Conservation (phyloP, 1,140 invertebrate species). For the Maniola jurtina region DNA sequence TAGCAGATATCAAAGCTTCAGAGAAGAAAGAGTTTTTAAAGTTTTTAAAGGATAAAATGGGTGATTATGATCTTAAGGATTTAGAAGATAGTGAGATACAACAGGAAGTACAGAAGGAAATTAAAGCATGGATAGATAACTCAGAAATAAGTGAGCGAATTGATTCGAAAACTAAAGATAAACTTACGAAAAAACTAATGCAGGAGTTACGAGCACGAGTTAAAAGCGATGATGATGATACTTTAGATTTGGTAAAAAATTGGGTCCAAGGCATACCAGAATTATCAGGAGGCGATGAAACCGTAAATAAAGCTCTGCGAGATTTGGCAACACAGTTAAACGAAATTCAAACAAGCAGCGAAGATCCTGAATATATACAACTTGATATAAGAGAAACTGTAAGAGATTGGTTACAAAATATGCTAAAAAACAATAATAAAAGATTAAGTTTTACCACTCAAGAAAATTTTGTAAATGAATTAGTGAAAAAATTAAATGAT, state of each 20-base stretch:
- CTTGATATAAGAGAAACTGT: constrained; percentile 32
- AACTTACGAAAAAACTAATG: constrained; percentile 19
- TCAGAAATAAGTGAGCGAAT: not conserved
- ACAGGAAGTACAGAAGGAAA: not conserved
- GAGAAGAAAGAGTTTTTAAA: constrained; percentile 3
- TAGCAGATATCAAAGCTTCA: constrained; percentile 6
- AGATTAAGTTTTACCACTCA: constrained; percentile 22
- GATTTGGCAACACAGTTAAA: constrained; percentile 32
- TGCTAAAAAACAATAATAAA: constrained; percentile 22
- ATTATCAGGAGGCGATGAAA: constrained; percentile 20
- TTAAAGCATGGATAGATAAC: constrained; percentile 14
- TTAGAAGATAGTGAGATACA: not conserved
- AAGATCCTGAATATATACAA: constrained; percentile 16
- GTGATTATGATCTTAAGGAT: not conserved
- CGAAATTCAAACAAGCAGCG: constrained; percentile 23
- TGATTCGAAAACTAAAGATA: constrained; percentile 2
- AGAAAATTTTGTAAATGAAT: constrained; percentile 35
- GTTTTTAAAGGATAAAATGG: not conserved
- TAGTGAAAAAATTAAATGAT: constrained; percentile 25
- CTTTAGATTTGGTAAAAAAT: constrained; percentile 15
- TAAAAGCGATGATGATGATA: not conserved
- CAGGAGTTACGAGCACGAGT: not conserved
- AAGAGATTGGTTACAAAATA: constrained; percentile 34
- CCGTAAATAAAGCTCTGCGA: constrained; percentile 27
- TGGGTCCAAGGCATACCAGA: constrained; percentile 33